These are phyloP conservation scores for Drosophila fungiperda DNA, from an alignment of 2,888 invertebrate species.

Conservation along the genomic window DNA sequence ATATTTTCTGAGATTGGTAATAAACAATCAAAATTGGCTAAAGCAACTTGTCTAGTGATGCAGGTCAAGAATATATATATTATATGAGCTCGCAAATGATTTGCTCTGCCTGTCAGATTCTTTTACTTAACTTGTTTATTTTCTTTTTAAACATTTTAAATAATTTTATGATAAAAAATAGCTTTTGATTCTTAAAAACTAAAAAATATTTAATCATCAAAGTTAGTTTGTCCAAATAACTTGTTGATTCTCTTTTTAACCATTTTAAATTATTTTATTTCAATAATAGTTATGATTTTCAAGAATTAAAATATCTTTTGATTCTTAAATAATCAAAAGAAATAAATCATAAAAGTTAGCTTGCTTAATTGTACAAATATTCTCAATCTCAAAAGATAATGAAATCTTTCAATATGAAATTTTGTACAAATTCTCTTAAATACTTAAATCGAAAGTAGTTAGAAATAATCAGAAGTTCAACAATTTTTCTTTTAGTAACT, in stretches of 20 bases:
- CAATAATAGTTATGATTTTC: not conserved
- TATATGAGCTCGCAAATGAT: not conserved
- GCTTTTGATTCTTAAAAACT: no score
- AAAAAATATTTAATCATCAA: no score
- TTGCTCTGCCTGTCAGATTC: not conserved
- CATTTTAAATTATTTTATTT: not conserved
- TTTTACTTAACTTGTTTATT: not conserved
- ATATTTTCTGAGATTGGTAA: not conserved
- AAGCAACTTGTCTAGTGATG: not conserved
- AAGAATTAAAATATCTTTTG: not conserved
- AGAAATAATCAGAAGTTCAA: not conserved
- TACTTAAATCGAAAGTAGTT: not conserved
- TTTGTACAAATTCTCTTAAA: not conserved
- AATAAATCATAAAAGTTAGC: not conserved
- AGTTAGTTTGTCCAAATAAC: not conserved
- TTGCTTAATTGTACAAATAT: not conserved
- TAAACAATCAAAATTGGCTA: not conserved
- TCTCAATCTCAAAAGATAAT: not conserved
- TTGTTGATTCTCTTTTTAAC: not conserved
- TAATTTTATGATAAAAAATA: not conserved
- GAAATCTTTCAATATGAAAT: not conserved
- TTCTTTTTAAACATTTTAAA: not conserved
- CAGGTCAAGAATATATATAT: not conserved
- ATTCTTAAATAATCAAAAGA: not conserved
- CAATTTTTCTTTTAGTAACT: constrained; percentile 2